Evolutionary conservation across 2,888 invertebrate species (phyloP).

Genomic region (Pasiphila rectangulata): DNA sequence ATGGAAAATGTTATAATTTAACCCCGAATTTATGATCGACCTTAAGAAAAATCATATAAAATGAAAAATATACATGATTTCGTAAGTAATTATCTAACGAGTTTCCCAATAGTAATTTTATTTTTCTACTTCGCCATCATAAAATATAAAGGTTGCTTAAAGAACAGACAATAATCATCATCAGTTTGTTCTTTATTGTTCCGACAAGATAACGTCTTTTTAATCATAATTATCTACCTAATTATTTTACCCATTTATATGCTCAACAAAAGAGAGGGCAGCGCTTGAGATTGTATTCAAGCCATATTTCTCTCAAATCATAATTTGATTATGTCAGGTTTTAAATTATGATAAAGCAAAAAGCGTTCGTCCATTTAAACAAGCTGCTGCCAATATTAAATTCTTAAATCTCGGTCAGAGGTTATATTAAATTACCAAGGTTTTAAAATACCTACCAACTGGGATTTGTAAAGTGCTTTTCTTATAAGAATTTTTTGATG

Average conservation of each 20-base stretch:
- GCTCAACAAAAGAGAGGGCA: conserved; percentile 35
- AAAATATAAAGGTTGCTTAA: conserved; percentile 1
- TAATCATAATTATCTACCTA: conserved; percentile 39
- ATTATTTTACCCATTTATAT: conserved; percentile 44
- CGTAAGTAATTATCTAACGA: background rate
- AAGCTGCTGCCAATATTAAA: conserved; percentile 72
- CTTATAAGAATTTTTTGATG: background rate
- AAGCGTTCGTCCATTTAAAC: conserved; percentile 61
- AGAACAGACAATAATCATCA: conserved; percentile 32
- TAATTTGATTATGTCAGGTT: conserved; percentile 61
- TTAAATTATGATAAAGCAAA: conserved; percentile 62
- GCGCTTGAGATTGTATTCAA: conserved; percentile 12
- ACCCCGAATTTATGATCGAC: too few relatives aligned
- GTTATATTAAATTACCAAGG: conserved; percentile 47
- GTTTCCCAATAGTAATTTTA: too few relatives aligned
- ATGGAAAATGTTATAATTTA: conserved; percentile 33
- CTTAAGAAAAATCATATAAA: background rate
- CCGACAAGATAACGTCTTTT: conserved; percentile 37
- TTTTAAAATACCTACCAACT: conserved; percentile 26
- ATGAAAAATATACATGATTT: background rate
- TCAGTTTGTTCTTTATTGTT: conserved; percentile 56
- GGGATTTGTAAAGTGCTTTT: conserved; percentile 17
- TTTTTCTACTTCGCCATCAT: too few relatives aligned
- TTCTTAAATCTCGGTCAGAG: conserved; percentile 58
- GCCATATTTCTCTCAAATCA: conserved; percentile 44